Conservation (phyloP, 2,888 invertebrate genomes). For the Chrysina gloriosa region DNA sequence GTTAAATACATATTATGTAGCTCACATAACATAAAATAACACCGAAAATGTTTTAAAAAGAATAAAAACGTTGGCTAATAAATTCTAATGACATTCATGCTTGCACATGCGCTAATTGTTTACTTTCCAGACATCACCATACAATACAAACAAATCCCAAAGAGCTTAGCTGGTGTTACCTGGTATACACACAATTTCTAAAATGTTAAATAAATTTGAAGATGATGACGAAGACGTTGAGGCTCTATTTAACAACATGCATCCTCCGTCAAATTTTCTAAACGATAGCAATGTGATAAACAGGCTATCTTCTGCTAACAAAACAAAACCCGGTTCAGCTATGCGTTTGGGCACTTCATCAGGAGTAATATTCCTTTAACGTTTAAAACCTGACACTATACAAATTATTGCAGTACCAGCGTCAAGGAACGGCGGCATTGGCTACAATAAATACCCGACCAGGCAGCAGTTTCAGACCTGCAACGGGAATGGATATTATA, state of each 20-base stretch:
- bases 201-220: constrained; percentile 48
- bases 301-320: constrained; percentile 49
- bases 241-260: constrained; percentile 50
- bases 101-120: too few species aligned
- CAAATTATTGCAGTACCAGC: constrained; percentile 59
- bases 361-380: constrained; percentile 62
- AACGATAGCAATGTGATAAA: constrained; percentile 52
- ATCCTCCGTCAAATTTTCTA: constrained; percentile 51
- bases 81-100: too few species aligned
- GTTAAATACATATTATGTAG: too few species aligned
- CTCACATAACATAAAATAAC: too few species aligned
- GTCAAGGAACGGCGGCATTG: constrained; percentile 59
- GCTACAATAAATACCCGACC: constrained; percentile 57
- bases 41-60: too few species aligned
- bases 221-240: constrained; percentile 52
- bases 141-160: constrained; percentile 37
- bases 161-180: too few species aligned
- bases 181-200: neutral
- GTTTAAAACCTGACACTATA: constrained; percentile 31
- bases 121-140: too few species aligned
- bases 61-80: too few species aligned
- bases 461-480: constrained; percentile 63
- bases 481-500: constrained; percentile 60
- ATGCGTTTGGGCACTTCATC: constrained; percentile 70
- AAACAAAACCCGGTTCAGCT: constrained; percentile 65